Evolutionary conservation across 2,888 invertebrate species (phyloP).

Genomic region (Doris montereyensis): DNA sequence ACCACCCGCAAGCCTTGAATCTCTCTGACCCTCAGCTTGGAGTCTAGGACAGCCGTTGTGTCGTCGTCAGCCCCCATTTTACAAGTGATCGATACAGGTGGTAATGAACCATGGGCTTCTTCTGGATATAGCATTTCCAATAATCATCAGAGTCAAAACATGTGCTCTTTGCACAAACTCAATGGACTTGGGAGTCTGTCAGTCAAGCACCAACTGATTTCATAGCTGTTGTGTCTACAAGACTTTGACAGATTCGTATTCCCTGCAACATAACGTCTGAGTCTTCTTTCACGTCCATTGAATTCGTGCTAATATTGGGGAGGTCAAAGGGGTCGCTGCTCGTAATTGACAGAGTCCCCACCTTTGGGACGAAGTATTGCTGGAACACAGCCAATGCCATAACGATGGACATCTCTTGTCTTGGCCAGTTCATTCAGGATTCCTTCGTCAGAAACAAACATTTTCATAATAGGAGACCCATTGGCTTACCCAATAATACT

Average conservation of each 20-base stretch:
- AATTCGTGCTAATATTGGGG: background rate
- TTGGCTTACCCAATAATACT: background rate
- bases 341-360: background rate
- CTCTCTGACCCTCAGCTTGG: slow-evolving; percentile 70
- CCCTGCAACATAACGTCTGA: background rate
- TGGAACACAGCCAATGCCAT: background rate
- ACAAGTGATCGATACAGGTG: slow-evolving; percentile 85
- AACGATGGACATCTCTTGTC: background rate
- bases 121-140: slow-evolving; percentile 51
- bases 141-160: background rate
- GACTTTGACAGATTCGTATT: background rate
- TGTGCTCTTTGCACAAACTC: background rate
- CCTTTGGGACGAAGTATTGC: background rate
- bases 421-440: background rate
- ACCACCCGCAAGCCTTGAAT: slow-evolving; percentile 50
- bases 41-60: slow-evolving; percentile 79
- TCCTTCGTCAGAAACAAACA: background rate
- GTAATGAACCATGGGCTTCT: slow-evolving; percentile 49
- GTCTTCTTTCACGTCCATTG: background rate
- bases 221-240: background rate
- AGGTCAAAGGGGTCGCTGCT: background rate
- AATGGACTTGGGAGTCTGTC: background rate
- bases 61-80: slow-evolving; percentile 77
- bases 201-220: background rate
- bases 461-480: too few species aligned